Percentiles rank a stretch among this genome's conserved stretches.
Conservation (phyloP, 2,797 vertebrate species). For the Carapus acus region DNA sequence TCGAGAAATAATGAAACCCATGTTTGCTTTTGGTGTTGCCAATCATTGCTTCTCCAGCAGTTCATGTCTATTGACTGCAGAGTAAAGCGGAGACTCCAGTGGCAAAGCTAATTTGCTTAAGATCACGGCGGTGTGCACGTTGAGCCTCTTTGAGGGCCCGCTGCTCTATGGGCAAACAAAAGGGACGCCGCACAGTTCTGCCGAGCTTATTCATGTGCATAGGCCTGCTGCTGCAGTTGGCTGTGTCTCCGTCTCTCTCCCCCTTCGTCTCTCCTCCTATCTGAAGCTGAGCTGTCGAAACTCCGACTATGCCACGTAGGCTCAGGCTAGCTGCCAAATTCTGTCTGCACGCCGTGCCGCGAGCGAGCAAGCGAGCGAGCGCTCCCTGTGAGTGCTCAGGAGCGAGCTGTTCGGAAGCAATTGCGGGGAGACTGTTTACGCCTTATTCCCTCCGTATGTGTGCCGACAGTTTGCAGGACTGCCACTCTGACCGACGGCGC, state of each 20-base stretch:
- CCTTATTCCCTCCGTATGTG: conserved; percentile 9
- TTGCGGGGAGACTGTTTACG: conserved; percentile 29
- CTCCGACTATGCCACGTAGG: conserved; percentile 74
- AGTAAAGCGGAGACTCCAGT: conserved; percentile 8
- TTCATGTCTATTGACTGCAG: conserved; percentile 20
- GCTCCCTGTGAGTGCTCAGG: conserved; percentile 46
- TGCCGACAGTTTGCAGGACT: conserved; percentile 30
- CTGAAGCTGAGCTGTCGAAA: conserved; percentile 43
- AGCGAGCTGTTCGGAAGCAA: conserved; percentile 51
- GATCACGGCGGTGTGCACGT: conserved; percentile 10
- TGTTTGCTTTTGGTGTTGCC: conserved; percentile 17
- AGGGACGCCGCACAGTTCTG: conserved; percentile 21
- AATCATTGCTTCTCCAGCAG: conserved; percentile 9
- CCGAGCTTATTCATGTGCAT: no score
- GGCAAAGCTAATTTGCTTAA: conserved; percentile 6
- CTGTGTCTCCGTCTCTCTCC: conserved; percentile 13
- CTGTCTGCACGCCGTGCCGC: conserved; percentile 62
- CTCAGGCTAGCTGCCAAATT: conserved; percentile 67
- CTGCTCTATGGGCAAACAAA: conserved; percentile 16
- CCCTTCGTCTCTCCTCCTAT: conserved; percentile 30
- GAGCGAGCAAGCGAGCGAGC: no score
- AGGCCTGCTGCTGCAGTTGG: conserved; percentile 26
- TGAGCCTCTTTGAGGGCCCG: conserved; percentile 19
- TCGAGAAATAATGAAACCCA: conserved; percentile 32
- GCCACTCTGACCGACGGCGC: no score